These are phyloP conservation scores for Temnothorax nylanderi DNA, from an alignment of 1,140 invertebrate genomes.

Conservation along the genomic window DNA sequence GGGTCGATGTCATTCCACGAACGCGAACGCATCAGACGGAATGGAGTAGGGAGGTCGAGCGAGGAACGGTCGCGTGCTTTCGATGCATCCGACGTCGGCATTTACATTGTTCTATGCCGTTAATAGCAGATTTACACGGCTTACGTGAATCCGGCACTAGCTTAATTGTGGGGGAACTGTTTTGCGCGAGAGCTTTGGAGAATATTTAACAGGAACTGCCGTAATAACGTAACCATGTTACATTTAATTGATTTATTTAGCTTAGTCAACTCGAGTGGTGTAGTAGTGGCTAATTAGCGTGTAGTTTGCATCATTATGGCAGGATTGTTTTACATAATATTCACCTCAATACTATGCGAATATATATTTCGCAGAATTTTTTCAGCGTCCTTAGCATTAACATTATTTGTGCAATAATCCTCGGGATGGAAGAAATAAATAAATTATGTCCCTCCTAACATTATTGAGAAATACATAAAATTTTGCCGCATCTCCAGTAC, in stretches of 20 bases:
- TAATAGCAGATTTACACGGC: slow-evolving; percentile 60
- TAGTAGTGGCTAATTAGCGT: slow-evolving; percentile 14
- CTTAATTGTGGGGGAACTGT: slow-evolving; percentile 51
- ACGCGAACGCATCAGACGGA: not conserved
- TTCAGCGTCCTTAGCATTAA: not conserved
- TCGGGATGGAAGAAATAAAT: not conserved
- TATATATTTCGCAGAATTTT: not conserved
- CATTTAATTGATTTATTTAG: slow-evolving; percentile 58
- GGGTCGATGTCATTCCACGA: slow-evolving; percentile 39
- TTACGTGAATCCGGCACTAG: slow-evolving; percentile 32
- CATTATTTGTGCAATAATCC: not conserved
- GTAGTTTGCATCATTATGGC: not conserved
- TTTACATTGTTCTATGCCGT: slow-evolving; percentile 47
- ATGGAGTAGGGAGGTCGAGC: too few species aligned
- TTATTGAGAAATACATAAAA: not conserved
- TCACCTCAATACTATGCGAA: not conserved
- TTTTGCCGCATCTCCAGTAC: not conserved
- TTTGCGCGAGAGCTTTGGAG: slow-evolving; percentile 46
- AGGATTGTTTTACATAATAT: not conserved
- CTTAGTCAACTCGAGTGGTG: slow-evolving; percentile 33
- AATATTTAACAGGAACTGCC: slow-evolving; percentile 41
- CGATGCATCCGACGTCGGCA: slow-evolving; percentile 52
- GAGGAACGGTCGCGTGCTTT: slow-evolving; percentile 50
- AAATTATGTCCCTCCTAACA: not conserved
- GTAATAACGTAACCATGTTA: slow-evolving; percentile 47